Evolutionary conservation across 2,888 invertebrate genomes (phyloP).

Genomic region (Sinhomidia bicolor): DNA sequence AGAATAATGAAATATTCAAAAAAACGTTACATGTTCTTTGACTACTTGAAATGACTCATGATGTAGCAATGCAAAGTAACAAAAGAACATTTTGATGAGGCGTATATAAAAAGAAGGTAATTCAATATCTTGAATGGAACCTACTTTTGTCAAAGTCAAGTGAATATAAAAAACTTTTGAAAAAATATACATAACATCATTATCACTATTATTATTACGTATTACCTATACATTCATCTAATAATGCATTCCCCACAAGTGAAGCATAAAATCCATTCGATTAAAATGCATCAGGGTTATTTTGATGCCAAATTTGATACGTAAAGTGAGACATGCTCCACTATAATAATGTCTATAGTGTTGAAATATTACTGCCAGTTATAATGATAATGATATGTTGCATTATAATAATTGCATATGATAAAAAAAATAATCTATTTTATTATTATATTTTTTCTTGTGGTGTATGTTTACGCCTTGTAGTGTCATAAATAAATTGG

Average conservation of each 20-base stretch:
- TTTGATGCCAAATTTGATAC: conserved; percentile 5
- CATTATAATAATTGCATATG: background rate
- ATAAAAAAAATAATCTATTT: background rate
- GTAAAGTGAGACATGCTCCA: conserved; percentile 4
- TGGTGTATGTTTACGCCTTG: too few species aligned
- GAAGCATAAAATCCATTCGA: background rate
- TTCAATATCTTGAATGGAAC: conserved; percentile 6
- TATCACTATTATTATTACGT: too few species aligned
- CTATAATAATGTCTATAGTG: conserved; percentile 3
- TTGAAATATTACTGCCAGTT: background rate
- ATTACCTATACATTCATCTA: too few species aligned
- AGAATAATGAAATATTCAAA: background rate
- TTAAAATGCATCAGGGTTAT: background rate
- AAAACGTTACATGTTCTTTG: too few species aligned
- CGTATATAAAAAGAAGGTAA: conserved; percentile 19
- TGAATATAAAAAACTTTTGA: too few species aligned
- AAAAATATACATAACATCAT: background rate
- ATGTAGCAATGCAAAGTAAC: background rate
- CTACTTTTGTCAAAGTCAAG: conserved; percentile 22
- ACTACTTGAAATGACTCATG: background rate
- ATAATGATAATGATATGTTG: background rate
- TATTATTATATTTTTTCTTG: background rate
- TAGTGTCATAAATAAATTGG: too few species aligned
- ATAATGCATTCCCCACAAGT: conserved; percentile 6
- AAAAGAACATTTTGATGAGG: conserved; percentile 25